Percentiles rank a stretch among this genome's conserved stretches.
These are phyloP conservation scores for Galendromus occidentalis DNA, from an alignment of 1,140 invertebrate species.

Conservation along the genomic window DNA sequence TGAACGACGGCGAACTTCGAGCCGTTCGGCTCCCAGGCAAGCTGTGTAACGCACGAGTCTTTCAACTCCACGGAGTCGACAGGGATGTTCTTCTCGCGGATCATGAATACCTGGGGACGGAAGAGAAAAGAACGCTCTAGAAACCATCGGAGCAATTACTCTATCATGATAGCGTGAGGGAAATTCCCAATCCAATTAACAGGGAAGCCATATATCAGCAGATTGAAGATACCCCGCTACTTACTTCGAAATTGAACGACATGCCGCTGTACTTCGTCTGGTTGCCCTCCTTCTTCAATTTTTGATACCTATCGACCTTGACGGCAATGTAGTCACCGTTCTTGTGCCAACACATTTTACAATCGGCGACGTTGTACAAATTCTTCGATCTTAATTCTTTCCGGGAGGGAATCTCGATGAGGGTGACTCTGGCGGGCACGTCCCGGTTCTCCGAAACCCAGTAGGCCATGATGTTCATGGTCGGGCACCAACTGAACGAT, in stretches of 20 bases:
- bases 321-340: conserved; percentile 91
- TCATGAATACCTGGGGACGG: conserved; percentile 24
- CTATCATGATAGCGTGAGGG: too few species aligned
- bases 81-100: conserved; percentile 91
- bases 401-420: conserved; percentile 39
- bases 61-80: conserved; percentile 86
- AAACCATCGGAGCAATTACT: not conserved
- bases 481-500: conserved; percentile 94
- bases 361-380: conserved; percentile 91
- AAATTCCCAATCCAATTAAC: too few species aligned
- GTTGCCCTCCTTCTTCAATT: conserved; percentile 70
- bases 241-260: conserved; percentile 98
- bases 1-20: conserved; percentile 90
- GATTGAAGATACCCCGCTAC: too few species aligned
- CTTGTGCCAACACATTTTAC: conserved; percentile 98
- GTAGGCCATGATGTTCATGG: conserved; percentile 84
- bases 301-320: conserved; percentile 90
- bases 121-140: not conserved
- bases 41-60: conserved; percentile 29
- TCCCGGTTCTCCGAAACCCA: conserved; percentile 95
- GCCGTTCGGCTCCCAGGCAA: conserved; percentile 95
- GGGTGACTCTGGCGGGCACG: conserved; percentile 36
- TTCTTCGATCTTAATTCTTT: conserved; percentile 87
- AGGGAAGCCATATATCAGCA: too few species aligned
- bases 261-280: conserved; percentile 77